phyloP scores from a whole-genome alignment of 2,113 vertebrate genomes.

The Chionis minor region DNA sequence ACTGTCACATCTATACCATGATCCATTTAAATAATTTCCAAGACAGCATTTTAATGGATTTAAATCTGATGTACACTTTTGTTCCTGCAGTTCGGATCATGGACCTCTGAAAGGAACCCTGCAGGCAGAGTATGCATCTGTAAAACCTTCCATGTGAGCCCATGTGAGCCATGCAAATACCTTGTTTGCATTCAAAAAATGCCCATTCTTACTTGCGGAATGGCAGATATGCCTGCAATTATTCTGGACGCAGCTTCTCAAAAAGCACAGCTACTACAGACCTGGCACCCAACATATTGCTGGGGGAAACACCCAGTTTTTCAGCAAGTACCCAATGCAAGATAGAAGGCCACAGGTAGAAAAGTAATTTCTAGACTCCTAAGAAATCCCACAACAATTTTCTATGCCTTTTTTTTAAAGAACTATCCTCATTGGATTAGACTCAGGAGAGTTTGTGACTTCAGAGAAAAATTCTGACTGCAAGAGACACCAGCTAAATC shows the following conservation, averaged over 20 bases:
- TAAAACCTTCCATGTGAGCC: not conserved
- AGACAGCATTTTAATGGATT: not conserved
- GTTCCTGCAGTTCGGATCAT: not conserved
- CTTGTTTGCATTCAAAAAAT: no score
- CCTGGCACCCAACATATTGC: not conserved
- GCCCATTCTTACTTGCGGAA: not conserved
- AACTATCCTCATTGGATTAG: not conserved
- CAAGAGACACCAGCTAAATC: not conserved
- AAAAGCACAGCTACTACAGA: not conserved
- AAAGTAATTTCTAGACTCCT: not conserved
- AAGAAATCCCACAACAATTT: not conserved
- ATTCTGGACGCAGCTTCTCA: not conserved
- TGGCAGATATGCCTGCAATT: not conserved
- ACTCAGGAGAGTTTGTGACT: not conserved
- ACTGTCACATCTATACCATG: fast-evolving
- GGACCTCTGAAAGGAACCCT: not conserved
- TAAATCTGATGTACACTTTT: not conserved
- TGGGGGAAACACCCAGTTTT: not conserved
- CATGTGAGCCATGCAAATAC: not conserved
- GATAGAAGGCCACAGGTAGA: not conserved
- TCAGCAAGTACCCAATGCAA: not conserved
- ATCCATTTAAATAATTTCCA: not conserved
- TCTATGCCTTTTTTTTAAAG: not conserved
- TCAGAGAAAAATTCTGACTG: not conserved
- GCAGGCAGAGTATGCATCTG: not conserved